Conservation (phyloP, 2,113 vertebrate genomes). For the Aix galericulata region DNA sequence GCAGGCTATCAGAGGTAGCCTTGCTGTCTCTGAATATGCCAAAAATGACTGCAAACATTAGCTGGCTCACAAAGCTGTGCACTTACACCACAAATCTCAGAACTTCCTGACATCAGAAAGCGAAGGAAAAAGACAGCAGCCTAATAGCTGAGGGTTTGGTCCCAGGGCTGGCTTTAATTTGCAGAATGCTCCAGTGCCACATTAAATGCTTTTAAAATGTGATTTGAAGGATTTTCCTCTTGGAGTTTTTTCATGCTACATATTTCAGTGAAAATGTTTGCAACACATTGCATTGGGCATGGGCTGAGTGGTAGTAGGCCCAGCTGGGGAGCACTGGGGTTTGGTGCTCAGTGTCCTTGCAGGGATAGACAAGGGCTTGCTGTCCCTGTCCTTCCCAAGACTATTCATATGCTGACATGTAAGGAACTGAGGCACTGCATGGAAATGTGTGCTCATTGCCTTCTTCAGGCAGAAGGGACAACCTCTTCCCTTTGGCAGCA, state of each 20-base stretch:
- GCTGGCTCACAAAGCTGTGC: neutral
- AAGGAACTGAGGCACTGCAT: neutral
- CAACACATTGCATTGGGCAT: no score
- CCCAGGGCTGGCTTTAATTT: accelerated
- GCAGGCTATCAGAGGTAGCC: neutral
- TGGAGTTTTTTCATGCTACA: neutral
- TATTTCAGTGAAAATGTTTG: neutral
- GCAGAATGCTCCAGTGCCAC: neutral
- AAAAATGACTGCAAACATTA: neutral
- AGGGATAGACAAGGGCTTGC: neutral
- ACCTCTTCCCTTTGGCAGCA: neutral
- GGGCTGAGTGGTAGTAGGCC: no score
- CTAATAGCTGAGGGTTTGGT: neutral
- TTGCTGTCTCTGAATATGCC: neutral
- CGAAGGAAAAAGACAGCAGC: neutral
- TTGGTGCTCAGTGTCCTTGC: neutral
- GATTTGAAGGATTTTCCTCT: neutral
- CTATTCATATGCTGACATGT: no score
- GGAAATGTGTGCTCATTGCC: neutral
- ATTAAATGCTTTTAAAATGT: neutral
- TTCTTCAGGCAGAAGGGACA: neutral
- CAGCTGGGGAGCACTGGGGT: no score
- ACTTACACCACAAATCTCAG: neutral
- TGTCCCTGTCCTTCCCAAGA: neutral
- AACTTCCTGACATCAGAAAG: neutral